Percentiles rank a stretch among this genome's conserved stretches.
Evolutionary conservation across 1,140 invertebrate genomes (phyloP).

Genomic region (Lineus longissimus): DNA sequence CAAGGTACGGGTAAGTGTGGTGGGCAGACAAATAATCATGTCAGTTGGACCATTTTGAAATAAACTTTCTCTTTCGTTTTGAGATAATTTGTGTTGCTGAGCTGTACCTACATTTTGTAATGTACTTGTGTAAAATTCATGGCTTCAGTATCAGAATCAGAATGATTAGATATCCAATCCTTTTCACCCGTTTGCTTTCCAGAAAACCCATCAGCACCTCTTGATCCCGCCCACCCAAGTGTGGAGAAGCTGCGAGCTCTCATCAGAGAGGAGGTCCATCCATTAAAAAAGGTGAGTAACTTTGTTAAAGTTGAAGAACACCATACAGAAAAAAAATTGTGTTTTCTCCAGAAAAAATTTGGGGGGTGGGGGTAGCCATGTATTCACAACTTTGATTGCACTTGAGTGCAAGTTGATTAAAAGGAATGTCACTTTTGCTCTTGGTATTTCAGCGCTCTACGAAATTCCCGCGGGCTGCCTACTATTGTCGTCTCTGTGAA

Average conservation of each 20-base stretch:
- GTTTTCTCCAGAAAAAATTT: too few species aligned
- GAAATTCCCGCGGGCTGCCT: slow-evolving; percentile 44
- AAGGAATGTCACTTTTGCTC: background rate
- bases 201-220: slow-evolving; percentile 4
- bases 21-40: too few species aligned
- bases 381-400: too few species aligned
- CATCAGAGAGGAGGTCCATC: background rate
- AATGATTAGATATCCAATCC: background rate
- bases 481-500: slow-evolving; percentile 52
- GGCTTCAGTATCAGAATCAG: background rate
- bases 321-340: too few species aligned
- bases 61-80: too few species aligned
- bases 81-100: too few species aligned
- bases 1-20: too few species aligned
- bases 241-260: background rate
- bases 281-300: slow-evolving; percentile 1
- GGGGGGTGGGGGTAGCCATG: too few species aligned
- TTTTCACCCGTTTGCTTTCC: background rate
- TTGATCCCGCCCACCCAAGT: background rate
- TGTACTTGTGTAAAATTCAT: too few species aligned
- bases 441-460: slow-evolving; percentile 37
- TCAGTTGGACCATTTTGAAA: too few species aligned
- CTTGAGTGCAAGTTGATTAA: background rate
- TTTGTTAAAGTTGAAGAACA: too few species aligned
- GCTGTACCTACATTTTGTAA: too few species aligned